Evolutionary conservation across 2,888 invertebrate species (phyloP).

Genomic region (Trachelus tabidus): DNA sequence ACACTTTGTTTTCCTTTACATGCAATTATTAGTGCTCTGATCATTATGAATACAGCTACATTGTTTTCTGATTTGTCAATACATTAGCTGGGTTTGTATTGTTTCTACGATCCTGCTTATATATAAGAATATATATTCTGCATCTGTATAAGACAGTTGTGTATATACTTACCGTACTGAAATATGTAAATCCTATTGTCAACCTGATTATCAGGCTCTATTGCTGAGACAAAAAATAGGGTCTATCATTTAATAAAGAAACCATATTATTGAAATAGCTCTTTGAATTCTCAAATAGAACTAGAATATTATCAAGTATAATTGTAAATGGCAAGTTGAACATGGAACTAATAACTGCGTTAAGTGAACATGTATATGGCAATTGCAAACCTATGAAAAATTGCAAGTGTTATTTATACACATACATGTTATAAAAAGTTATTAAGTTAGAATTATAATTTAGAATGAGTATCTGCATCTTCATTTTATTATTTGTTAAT

Average conservation of each 20-base stretch:
- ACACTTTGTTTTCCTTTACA: background rate
- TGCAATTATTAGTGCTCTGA: background rate
- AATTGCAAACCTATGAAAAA: background rate
- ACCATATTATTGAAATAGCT: background rate
- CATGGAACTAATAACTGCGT: background rate
- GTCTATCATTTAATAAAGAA: conserved; percentile 14
- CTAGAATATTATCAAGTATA: background rate
- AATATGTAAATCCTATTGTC: conserved; percentile 13
- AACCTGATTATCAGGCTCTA: conserved; percentile 1
- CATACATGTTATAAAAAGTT: background rate
- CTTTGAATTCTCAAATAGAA: background rate
- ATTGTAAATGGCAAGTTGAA: background rate
- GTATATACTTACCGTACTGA: conserved; percentile 16
- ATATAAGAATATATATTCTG: conserved; percentile 18
- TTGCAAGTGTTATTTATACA: background rate
- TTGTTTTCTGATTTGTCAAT: background rate
- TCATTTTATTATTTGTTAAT: too few species aligned
- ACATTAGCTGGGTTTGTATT: conserved; percentile 1
- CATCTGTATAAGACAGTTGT: conserved; percentile 17
- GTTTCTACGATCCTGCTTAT: background rate
- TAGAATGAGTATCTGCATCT: background rate
- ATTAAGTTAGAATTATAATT: background rate
- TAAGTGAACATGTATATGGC: background rate
- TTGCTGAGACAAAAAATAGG: conserved; percentile 14
- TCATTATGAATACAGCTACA: background rate